Base-by-base conservation (phyloP, 2,888 invertebrate genomes). In the Archaeoteleia sp. region DNA sequence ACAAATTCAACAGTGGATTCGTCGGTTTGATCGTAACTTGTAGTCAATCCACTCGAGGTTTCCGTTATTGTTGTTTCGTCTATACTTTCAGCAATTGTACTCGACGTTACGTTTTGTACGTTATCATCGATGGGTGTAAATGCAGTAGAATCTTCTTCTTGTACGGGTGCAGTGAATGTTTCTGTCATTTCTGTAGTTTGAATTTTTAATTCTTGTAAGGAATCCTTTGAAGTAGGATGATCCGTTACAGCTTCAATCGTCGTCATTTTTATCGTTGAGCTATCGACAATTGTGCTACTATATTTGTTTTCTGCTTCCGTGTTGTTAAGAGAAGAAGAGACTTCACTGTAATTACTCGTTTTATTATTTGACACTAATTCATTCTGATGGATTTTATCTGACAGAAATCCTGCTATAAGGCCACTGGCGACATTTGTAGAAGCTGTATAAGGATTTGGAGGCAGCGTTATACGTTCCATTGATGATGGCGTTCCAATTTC, bases 341-440 rank as follows among this genome's bases (percentile, higher is more conserved):
- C n/a, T n/a, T n/a, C n/a, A n/a, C n/a, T 23, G 7, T 43, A 10
- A 23, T 40, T 53, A 7, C 0, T 8, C 13, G n/a, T 32, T 13
- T 58, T 45, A 14, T 48, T 8, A 10, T 61, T 34, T 5, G 13
- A 4, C 37, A 49, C 15, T 8, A 48, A 5, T 13, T 46, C 12
- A 15, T 30, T 12, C 10, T 34, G 34, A 40, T 54, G 39, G 14
- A 40, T 39, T 6, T 53, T 61, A 37, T 61, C 69, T 2, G 72
- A 57, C 17, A 74, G 61, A 17, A 74, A 80, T 60, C 82, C 82
- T 29, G 82, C 82, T 12, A 82, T 81, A 0, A 83, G 65, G 14
- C 80, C 74, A 63, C 82, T 82, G 1, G 76, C 81, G 8, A 82
- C 62, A n/a, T 60, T 60, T 7, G 45, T 35, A 6, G 60, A 35